Evolutionary conservation across 2,797 vertebrate species (phyloP).

Genomic region (Syngnathus rostellatus): DNA sequence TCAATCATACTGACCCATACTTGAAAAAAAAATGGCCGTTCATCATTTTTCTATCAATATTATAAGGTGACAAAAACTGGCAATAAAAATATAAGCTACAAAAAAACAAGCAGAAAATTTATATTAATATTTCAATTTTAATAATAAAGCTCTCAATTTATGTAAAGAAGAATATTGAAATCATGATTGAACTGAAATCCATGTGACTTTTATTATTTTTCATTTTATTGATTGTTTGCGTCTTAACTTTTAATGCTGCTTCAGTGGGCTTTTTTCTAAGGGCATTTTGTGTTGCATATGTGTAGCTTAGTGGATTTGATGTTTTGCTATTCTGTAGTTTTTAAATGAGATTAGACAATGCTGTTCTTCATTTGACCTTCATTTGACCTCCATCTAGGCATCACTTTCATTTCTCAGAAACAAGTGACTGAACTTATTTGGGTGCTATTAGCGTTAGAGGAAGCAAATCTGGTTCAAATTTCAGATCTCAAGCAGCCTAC

Average conservation of each 20-base stretch:
- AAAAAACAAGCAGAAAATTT: background rate
- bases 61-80: conserved; percentile 17
- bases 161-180: background rate
- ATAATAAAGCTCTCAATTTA: background rate
- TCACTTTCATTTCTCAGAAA: conserved; percentile 48
- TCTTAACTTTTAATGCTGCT: conserved; percentile 61
- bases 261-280: conserved; percentile 58
- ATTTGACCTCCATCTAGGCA: conserved; percentile 36
- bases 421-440: conserved; percentile 40
- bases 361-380: conserved; percentile 39
- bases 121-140: background rate
- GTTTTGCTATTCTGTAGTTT: conserved; percentile 54
- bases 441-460: conserved; percentile 27
- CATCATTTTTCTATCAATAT: conserved; percentile 1
- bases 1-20: background rate
- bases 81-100: conserved; percentile 6
- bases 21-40: conserved; percentile 14
- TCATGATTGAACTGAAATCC: background rate
- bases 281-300: conserved; percentile 64
- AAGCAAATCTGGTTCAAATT: conserved; percentile 10
- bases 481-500: background rate
- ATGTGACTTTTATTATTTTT: conserved; percentile 43
- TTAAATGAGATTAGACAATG: conserved; percentile 16
- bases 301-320: conserved; percentile 54
- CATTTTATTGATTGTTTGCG: conserved; percentile 58